Base-by-base conservation (phyloP, 2,888 invertebrate genomes). In the Lampropteryx suffumata region DNA sequence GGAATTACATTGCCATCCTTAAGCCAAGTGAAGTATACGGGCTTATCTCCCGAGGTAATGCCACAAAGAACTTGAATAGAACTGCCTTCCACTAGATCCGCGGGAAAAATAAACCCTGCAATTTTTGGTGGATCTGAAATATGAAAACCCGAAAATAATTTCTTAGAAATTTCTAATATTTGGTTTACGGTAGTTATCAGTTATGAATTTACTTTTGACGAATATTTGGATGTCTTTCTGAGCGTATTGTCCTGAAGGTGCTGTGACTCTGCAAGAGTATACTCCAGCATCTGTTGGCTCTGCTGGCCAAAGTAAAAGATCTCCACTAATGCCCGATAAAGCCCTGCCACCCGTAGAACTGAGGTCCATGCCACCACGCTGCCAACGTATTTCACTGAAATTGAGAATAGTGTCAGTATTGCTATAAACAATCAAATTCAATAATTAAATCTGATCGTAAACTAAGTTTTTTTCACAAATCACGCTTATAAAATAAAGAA, bases 1-100 rank as follows among this genome's bases (percentile, higher is more conserved):
- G 93, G 92, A 61, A 94, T 92, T 26, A 92, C 92, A 62, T 88
- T 90, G 13, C 92, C 92, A 69, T 94, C 94, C 72, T 94, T 94
- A 34, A 93, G 88, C 94, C 94, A 94, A 2, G 92, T 92, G 63
- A 94, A 94, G 69, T 93, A 93, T 21, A 94, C 93, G 3, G 94
- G 94, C 77, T 94, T 93, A 67, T 94, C 94, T 26, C 94, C 94
- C 13, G 94, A 92, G 33, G 94, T 95, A 54, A 96, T 94, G 27
- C 94, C 94, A 72, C 96, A 96, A 1, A 96, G 93, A 30, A 97
- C 94, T 83, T 96, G 94, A 58, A 95, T 94, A 40, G 97, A 92
- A 72, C 96, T 94, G 52, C 96, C 95, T 90, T 97, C 94, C 71
- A 95, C 94, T 13, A 96, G 91, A 71, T 95, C 95, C 46, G 93